These are phyloP conservation scores for Polypterus bichir DNA, from an alignment of 2,113 vertebrate species.

Conservation along the genomic window DNA sequence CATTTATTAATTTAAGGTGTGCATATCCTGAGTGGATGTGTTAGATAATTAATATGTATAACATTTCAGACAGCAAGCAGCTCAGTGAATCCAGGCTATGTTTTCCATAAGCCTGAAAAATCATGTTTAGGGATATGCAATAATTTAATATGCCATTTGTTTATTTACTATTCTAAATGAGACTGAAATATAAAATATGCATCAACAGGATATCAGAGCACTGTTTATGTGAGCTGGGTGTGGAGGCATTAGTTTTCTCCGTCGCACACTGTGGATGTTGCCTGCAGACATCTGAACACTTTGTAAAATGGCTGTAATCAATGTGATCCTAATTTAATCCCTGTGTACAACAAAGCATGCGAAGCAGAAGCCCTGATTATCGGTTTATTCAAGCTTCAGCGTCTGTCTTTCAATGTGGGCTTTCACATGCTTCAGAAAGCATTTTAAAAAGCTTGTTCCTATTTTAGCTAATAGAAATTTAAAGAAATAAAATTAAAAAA, in stretches of 20 bases:
- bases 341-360: not conserved
- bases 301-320: not conserved
- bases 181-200: not conserved
- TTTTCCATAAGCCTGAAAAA: not conserved
- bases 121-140: not conserved
- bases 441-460: too few species aligned
- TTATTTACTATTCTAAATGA: not conserved
- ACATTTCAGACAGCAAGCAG: not conserved
- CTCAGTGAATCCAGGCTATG: not conserved
- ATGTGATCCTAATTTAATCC: not conserved
- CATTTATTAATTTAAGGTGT: not conserved
- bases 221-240: not conserved
- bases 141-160: not conserved
- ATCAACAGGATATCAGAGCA: not conserved
- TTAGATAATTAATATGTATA: not conserved
- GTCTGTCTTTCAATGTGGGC: too few species aligned
- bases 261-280: not conserved
- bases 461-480: too few species aligned
- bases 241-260: not conserved
- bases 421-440: too few species aligned
- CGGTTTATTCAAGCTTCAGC: too few species aligned
- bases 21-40: not conserved
- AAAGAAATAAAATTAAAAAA: too few species aligned
- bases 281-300: not conserved
- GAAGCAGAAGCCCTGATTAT: not conserved